Conservation (phyloP, 2,888 invertebrate species). For the Tetranychus piercei region DNA sequence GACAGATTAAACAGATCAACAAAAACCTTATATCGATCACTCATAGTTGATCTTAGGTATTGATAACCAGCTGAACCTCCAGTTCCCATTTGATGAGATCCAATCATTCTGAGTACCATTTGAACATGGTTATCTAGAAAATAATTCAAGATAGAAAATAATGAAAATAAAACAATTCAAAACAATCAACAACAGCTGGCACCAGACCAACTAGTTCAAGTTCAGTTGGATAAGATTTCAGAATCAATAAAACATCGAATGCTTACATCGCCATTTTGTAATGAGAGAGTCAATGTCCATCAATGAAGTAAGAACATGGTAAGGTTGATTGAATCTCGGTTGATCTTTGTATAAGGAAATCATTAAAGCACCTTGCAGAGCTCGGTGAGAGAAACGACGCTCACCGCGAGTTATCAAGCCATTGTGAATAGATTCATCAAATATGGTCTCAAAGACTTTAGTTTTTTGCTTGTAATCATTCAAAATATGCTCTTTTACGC, state of each 20-base stretch:
- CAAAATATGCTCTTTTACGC: background rate
- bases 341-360: slow-evolving; percentile 92
- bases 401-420: slow-evolving; percentile 63
- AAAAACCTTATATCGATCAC: slow-evolving; percentile 96
- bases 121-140: slow-evolving; percentile 80
- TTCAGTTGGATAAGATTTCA: background rate
- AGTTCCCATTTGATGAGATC: slow-evolving; percentile 82
- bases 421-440: slow-evolving; percentile 63
- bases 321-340: slow-evolving; percentile 91
- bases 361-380: slow-evolving; percentile 91
- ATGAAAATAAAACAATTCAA: slow-evolving; percentile 19
- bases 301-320: slow-evolving; percentile 73
- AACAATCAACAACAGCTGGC: background rate
- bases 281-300: slow-evolving; percentile 97
- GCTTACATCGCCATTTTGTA: slow-evolving; percentile 95
- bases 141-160: slow-evolving; percentile 21
- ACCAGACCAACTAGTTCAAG: background rate
- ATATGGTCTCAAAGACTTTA: slow-evolving; percentile 72
- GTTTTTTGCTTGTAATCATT: slow-evolving; percentile 23
- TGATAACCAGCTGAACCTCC: slow-evolving; percentile 97
- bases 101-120: slow-evolving; percentile 97
- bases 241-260: background rate
- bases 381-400: slow-evolving; percentile 66
- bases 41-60: slow-evolving; percentile 83
- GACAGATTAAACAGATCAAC: slow-evolving; percentile 91